Evolutionary conservation across 2,113 vertebrate species (phyloP), one percentile per base, ranked within the genome.

Genomic region (Damaliscus lunatus): DNA sequence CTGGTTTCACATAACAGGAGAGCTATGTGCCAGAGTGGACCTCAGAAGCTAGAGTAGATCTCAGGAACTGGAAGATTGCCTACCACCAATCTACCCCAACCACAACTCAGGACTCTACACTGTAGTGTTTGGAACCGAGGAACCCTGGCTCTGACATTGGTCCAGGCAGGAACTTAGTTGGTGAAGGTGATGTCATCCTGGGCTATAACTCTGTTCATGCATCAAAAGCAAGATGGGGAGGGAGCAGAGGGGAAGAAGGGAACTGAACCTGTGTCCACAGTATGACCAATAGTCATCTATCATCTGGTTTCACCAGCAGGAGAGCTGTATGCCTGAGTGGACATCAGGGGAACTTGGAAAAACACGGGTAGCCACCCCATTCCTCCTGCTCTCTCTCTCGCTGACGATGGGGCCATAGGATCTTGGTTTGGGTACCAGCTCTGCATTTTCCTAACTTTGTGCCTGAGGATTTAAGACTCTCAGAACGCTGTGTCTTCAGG

Each of bases 401-500:
- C n/a, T 40, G n/a, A 13, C 0, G 0, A 40, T 40, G 67, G 67
- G 67, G 19, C 67, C n/a, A 71, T 13, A 40, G 19, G n/a, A 23
- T 23, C 10, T 74, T 6, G 67, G n/a, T 74, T 74, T 40, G 67
- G n/a, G 19, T 3, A 74, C 10, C n/a, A 74, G 67, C 19, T 74
- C 67, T 40, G 36, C n/a, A 6, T 40, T 74, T 74, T 74, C 3
- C 67, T 74, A 23, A 74, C n/a, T 74, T 40, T 74, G 19, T 74
- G 67, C 67, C 5, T 40, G 1, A 74, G n/a, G 10, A 74, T 23
- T 74, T 74, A 40, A 36, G 4, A 40, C n/a, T 71, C n/a, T 74
- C 67, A 74, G 21, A 74, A 36, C 19, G 5, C 21, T 40, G 10
- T 74, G 67, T 40, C 67, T 74, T 40, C 67, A 74, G 10, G n/a